phyloP scores from a whole-genome alignment of 2,888 invertebrate genomes.

The Pristionchus arcanus region DNA sequence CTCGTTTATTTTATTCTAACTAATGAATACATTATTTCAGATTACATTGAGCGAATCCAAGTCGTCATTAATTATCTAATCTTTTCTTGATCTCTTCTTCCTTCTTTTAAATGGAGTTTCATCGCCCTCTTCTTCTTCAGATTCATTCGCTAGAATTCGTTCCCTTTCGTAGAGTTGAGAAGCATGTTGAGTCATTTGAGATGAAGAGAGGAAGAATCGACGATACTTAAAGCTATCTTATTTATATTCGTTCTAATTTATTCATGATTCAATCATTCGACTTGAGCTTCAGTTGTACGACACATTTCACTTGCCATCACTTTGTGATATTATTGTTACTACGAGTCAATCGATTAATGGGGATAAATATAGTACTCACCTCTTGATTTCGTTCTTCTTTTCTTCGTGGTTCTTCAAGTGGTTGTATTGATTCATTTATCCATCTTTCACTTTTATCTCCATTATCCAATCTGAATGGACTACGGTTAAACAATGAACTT shows the following conservation, averaged over 20 bases:
- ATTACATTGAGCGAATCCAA: background rate
- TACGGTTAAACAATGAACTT: background rate
- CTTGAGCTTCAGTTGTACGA: background rate
- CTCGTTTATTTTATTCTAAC: background rate
- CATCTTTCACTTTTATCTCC: background rate
- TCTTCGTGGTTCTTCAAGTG: background rate
- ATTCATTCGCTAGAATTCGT: conserved; percentile 45
- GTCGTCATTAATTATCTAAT: conserved; percentile 12
- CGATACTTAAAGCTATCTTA: conserved; percentile 56
- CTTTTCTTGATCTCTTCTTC: conserved; percentile 18
- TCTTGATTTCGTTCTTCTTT: background rate
- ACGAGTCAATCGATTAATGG: conserved; percentile 6
- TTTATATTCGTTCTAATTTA: conserved; percentile 16
- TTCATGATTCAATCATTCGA: background rate
- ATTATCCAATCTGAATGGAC: background rate
- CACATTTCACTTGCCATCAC: conserved; percentile 11
- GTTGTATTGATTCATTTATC: conserved; percentile 13
- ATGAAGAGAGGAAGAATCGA: conserved; percentile 57
- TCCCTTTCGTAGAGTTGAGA: conserved; percentile 33
- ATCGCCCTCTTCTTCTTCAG: conserved; percentile 13
- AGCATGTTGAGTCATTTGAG: conserved; percentile 55
- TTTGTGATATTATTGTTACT: background rate
- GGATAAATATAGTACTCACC: background rate
- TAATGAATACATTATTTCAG: background rate
- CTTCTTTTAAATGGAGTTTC: conserved; percentile 34